A percentile compares a stretch with the other conserved stretches of the same genome.
phyloP scores from a whole-genome alignment of 53 echinoderm and acorn worm species.

The Hippasteria phrygiana region DNA sequence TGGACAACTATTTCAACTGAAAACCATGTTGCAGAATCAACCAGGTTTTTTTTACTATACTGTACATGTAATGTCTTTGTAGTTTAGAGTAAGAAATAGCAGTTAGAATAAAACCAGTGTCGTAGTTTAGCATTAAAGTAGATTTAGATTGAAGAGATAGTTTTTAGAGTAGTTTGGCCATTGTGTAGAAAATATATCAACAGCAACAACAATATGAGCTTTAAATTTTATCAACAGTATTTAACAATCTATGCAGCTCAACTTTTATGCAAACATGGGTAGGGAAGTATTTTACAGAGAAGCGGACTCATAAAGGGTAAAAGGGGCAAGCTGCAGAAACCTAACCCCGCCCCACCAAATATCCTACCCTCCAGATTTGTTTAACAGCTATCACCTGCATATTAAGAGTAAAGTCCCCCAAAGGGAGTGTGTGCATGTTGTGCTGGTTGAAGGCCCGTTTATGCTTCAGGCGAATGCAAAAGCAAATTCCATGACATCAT shows the following conservation, averaged over 20 bases:
- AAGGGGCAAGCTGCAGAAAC: too few species aligned
- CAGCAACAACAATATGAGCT: background rate
- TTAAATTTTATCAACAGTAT: constrained; percentile 6
- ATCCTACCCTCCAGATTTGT: too few species aligned
- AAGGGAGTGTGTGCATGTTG: too few species aligned
- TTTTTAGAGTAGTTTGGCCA: background rate
- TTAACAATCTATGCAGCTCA: constrained; percentile 16
- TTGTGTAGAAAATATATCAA: background rate
- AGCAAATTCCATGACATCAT: too few species aligned
- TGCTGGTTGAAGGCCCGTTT: too few species aligned
- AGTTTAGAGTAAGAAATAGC: background rate
- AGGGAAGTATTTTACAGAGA: background rate
- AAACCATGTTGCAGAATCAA: background rate
- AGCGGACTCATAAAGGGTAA: too few species aligned
- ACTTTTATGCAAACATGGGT: constrained; percentile 2
- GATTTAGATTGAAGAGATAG: background rate
- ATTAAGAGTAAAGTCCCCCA: too few species aligned
- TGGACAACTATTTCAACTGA: background rate
- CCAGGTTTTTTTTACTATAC: background rate
- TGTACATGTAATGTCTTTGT: background rate
- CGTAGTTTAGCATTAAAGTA: background rate
- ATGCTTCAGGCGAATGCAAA: too few species aligned
- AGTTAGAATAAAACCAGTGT: background rate
- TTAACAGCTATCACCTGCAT: too few species aligned
- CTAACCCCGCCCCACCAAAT: too few species aligned